Base-by-base conservation (phyloP, 2,888 invertebrate genomes). In the Scelioninae gen. 2 region DNA sequence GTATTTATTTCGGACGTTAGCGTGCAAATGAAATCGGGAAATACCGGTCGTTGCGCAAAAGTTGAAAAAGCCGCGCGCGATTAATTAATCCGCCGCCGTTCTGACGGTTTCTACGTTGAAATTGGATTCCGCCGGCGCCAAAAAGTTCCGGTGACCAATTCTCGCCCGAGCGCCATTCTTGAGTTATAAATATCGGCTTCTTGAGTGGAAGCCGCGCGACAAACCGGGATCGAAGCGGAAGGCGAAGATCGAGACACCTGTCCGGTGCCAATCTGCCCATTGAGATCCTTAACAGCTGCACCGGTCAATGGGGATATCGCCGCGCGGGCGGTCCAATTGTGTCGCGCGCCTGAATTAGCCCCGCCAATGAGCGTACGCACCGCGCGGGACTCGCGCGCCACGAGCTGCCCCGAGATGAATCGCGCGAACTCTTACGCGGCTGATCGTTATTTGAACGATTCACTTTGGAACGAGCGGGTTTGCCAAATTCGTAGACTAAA, bases 261-360 rank as follows among this genome's bases (percentile, higher is more conserved):
- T 25, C n/a, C 25, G 25, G 25, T 25, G 25, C 82, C 85, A 81
- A 81, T 85, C 84, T 77, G 79, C 82, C 81, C 85, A 85, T 85
- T 85, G 84, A 85, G 81, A 79, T 81, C 77, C 77, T 79, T 76
- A 68, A 80, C 82, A 82, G 83, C 83, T 83, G 83, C 80, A 76
- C 39, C 82, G 80, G 81, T 82, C 82, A 82, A 82, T 82, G 82
- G 78, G 77, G 65, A 79, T 76, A 79, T 81, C 76, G 74, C 61
- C 68, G 67, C 68, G 57, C 53, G 73, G 69, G 73, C 76, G 71
- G 72, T 77, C 83, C 83, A 83, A 83, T 83, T 80, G 83, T 82
- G 76, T 61, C 67, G 46, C 76, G 61, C 53, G 77, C 69, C 78
- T 77, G 78, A 82, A 82, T 82, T 82, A 80, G 79, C 75, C 60